phyloP scores from a whole-genome alignment of 2,113 vertebrate genomes.

The Daboia siamensis region DNA sequence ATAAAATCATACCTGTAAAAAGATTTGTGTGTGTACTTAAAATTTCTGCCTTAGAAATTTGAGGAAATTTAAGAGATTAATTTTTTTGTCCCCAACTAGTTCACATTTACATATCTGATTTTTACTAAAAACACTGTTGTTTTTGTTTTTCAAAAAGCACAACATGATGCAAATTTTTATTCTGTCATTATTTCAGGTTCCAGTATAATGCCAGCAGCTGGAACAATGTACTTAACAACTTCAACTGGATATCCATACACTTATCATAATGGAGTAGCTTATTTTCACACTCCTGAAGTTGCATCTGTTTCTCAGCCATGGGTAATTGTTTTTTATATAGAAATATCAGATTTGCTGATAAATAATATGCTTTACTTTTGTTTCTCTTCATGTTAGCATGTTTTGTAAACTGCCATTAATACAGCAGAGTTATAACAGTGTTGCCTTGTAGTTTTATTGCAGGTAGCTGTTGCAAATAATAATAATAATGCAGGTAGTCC shows the following conservation, averaged over 20 bases:
- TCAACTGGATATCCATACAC: conserved; percentile 82
- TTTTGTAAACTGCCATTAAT: not conserved
- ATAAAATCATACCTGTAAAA: not conserved
- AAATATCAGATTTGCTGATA: not conserved
- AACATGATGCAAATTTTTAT: not conserved
- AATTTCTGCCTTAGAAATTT: not conserved
- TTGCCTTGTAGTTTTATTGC: not conserved
- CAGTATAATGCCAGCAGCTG: conserved; percentile 68
- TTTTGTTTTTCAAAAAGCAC: not conserved
- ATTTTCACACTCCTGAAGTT: conserved; percentile 77
- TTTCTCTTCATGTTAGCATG: not conserved
- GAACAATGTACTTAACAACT: conserved; percentile 78
- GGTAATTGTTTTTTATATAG: conserved; percentile 68
- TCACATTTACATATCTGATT: not conserved
- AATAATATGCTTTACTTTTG: not conserved
- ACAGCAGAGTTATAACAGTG: not conserved
- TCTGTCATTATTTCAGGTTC: conserved; percentile 56
- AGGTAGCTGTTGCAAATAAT: not conserved
- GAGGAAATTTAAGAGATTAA: not conserved
- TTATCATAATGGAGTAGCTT: conserved; percentile 85
- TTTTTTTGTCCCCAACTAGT: not conserved
- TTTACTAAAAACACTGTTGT: not conserved
- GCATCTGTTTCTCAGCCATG: conserved; percentile 70
- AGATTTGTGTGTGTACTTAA: not conserved
- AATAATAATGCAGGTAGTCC: not conserved